phyloP scores from a whole-genome alignment of 2,113 vertebrate species.

The Cryptotis parvus region DNA sequence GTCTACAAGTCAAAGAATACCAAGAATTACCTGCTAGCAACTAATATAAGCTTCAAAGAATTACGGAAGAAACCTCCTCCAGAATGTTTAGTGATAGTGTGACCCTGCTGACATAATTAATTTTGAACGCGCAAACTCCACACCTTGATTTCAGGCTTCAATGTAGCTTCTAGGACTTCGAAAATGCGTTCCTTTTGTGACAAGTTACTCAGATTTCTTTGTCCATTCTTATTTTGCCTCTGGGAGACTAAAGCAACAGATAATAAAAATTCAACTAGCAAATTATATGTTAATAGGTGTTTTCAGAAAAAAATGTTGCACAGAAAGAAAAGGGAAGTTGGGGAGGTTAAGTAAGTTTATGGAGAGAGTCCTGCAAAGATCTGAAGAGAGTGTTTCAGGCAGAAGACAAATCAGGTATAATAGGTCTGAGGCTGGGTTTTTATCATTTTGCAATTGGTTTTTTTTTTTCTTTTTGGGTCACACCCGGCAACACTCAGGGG shows the following conservation, averaged over 20 bases:
- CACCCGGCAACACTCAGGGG: no score
- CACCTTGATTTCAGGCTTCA: no score
- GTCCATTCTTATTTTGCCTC: not conserved
- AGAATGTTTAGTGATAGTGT: not conserved
- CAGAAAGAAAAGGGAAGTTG: not conserved
- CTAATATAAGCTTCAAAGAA: not conserved
- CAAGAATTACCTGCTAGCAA: not conserved
- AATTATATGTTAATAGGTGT: not conserved
- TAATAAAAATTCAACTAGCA: slow-evolving; percentile 3
- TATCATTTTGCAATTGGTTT: no score
- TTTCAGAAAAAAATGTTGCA: slow-evolving; percentile 5
- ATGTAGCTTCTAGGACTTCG: not conserved
- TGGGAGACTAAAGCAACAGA: not conserved
- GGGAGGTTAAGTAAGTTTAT: not conserved
- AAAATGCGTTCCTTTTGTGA: not conserved
- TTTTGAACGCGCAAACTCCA: not conserved
- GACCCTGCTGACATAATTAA: not conserved
- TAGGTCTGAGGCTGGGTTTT: not conserved
- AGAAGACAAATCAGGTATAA: not conserved
- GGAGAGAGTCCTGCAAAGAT: not conserved
- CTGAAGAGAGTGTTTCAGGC: not conserved
- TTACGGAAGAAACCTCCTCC: not conserved
- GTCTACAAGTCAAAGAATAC: not conserved
- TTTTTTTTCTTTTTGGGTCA: no score
- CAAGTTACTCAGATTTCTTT: not conserved